Percentiles rank a stretch among this genome's conserved stretches.
Conservation (phyloP, 2,888 invertebrate species). For the Drosophila mettleri region DNA sequence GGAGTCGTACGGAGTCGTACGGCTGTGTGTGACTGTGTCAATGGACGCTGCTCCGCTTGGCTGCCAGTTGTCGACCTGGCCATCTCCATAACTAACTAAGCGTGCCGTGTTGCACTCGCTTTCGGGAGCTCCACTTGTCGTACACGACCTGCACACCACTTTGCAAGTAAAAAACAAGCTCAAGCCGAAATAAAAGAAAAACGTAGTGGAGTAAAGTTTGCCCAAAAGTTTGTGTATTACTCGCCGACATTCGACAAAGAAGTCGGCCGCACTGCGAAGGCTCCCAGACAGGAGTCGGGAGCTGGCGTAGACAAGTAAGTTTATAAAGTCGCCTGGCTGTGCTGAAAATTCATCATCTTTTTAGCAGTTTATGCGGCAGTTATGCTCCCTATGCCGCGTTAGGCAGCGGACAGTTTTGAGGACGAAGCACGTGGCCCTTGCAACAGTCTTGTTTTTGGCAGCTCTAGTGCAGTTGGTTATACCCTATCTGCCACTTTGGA, state of each 20-base stretch:
- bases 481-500: slow-evolving; percentile 2
- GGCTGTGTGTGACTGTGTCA: slow-evolving; percentile 61
- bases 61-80: slow-evolving; percentile 59
- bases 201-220: slow-evolving; percentile 81
- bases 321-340: slow-evolving; percentile 61
- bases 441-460: slow-evolving; percentile 32
- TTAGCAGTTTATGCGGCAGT: slow-evolving; percentile 78
- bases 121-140: slow-evolving; percentile 73
- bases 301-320: slow-evolving; percentile 35
- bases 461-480: slow-evolving; percentile 28
- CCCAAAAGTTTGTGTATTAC: slow-evolving; percentile 82
- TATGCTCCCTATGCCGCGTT: slow-evolving; percentile 59
- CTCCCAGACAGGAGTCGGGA: background rate
- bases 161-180: slow-evolving; percentile 22
- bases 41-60: slow-evolving; percentile 65
- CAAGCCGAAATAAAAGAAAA: slow-evolving; percentile 26
- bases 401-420: slow-evolving; percentile 7
- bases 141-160: slow-evolving; percentile 68
- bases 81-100: slow-evolving; percentile 83
- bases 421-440: slow-evolving; percentile 19
- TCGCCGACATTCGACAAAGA: slow-evolving; percentile 70
- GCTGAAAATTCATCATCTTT: slow-evolving; percentile 81
- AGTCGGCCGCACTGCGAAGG: slow-evolving; percentile 47
- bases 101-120: slow-evolving; percentile 73
- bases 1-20: background rate